Percentiles rank a stretch among this genome's conserved stretches.
Conservation (phyloP, 2,888 invertebrate genomes). For the Andrena haemorrhoa region DNA sequence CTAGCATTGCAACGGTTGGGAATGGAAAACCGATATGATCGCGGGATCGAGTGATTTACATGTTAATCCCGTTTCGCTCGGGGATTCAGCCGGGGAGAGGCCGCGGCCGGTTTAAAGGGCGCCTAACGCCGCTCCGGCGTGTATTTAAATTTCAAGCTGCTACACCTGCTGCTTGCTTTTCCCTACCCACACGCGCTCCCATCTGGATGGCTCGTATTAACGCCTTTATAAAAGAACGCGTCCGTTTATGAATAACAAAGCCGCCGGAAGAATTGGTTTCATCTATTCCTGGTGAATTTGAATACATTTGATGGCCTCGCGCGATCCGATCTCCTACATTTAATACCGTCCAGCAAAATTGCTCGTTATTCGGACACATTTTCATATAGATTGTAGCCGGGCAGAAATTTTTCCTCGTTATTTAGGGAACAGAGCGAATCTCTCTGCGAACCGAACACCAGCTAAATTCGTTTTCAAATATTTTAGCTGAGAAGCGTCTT, state of each 20-base stretch:
- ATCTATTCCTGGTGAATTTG: constrained; percentile 3
- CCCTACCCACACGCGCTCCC: not conserved
- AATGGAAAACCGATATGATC: constrained; percentile 1
- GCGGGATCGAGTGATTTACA: constrained; percentile 19
- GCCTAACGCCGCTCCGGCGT: constrained; percentile 4
- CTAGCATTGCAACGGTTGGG: not conserved
- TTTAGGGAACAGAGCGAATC: not conserved
- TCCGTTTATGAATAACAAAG: constrained; percentile 31
- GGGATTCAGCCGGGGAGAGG: not conserved
- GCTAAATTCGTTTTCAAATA: not conserved
- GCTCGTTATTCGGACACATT: not conserved
- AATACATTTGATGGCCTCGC: constrained; percentile 11
- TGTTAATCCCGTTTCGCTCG: constrained; percentile 14
- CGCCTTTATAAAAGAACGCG: constrained; percentile 25
- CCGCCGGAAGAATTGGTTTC: constrained; percentile 1
- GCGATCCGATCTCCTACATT: not conserved
- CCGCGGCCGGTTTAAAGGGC: constrained; percentile 12
- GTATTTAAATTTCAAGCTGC: constrained; percentile 28
- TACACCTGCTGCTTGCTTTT: constrained; percentile 23
- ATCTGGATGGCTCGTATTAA: constrained; percentile 17
- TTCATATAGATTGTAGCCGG: not conserved
- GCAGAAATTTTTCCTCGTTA: not conserved
- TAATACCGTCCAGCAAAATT: not conserved
- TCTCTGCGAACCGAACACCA: not conserved
- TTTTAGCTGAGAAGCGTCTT: not conserved